Base-by-base conservation (phyloP, 1,140 invertebrate species). In the Anoplophora glabripennis region DNA sequence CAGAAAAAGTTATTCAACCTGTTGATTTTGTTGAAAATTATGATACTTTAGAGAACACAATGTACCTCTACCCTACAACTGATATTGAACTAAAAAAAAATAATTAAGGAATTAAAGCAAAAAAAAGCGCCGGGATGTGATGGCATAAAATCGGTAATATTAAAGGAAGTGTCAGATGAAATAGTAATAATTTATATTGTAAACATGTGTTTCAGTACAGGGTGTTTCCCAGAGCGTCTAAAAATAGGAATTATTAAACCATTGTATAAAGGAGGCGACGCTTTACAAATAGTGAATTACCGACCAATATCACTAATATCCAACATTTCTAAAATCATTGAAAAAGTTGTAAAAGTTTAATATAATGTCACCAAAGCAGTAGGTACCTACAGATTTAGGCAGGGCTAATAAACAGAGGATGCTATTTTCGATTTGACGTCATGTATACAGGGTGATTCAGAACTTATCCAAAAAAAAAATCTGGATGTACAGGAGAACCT, bases 301-400 rank as follows among this genome's bases (percentile, higher is more conserved):
- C 53, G 68, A 45, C 68, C 66, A 3, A 68, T 68, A 45, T 67
- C 63, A 18, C 58, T 66, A 2, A 45, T 67, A 12, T 60, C 28
- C 53, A 54, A 44, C 40, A 48, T 68, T 36, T 47, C 57, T n/a
- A 67, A 68, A 46, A 18, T 63, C 37, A 40, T 70, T 4, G 66
- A 70, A 53, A 64, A 57, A 64, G 18, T 47, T 36, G 34, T 60
- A 10, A 40, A 52, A 44, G 17, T n/a, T 33, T 15, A 10, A 37
- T 1, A 41, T 42, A 35, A 44, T 54, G 11, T 11, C n/a, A 10
- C 10, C 11, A 1, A 54, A 21, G 7, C 40, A 44, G 17, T 54
- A n/a, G n/a, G n/a, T n/a, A n/a, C n/a, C n/a, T n/a, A 21, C 21
- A 21, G 52, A 3, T 47, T 15, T 15, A 47, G 12, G 18, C 1